These are phyloP conservation scores for Aphis gossypii DNA, from an alignment of 1,140 invertebrate species.

Conservation along the genomic window DNA sequence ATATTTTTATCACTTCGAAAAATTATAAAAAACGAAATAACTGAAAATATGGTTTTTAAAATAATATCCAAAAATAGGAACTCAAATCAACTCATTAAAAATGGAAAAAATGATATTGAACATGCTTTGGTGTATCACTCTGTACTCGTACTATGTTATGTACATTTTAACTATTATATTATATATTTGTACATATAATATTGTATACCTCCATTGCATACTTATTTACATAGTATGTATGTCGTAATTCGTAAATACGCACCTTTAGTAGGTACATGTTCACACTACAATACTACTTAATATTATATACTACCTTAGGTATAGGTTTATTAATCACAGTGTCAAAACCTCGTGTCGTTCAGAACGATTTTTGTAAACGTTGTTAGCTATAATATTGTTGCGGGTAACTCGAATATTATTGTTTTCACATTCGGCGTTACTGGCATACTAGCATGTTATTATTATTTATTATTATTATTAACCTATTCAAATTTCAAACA, in stretches of 20 bases:
- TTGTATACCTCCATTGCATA: background rate
- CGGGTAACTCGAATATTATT: background rate
- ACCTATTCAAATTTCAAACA: conserved; percentile 5
- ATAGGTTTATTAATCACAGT: background rate
- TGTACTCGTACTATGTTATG: no score
- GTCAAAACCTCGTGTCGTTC: background rate
- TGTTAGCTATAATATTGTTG: background rate
- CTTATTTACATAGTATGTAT: background rate
- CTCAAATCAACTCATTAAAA: background rate
- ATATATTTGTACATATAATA: no score
- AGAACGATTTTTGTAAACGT: background rate
- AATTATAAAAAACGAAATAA: no score
- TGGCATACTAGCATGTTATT: background rate
- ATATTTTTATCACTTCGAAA: no score
- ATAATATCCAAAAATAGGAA: background rate
- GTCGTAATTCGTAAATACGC: background rate
- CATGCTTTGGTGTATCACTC: background rate
- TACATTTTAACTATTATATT: background rate
- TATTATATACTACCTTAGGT: background rate
- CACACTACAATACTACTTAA: background rate
- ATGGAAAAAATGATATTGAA: background rate
- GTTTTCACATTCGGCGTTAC: background rate
- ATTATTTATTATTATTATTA: background rate
- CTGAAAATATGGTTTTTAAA: background rate
- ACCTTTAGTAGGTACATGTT: background rate